phyloP scores from a whole-genome alignment of 2,113 vertebrate genomes.

The Ginglymostoma cirratum region DNA sequence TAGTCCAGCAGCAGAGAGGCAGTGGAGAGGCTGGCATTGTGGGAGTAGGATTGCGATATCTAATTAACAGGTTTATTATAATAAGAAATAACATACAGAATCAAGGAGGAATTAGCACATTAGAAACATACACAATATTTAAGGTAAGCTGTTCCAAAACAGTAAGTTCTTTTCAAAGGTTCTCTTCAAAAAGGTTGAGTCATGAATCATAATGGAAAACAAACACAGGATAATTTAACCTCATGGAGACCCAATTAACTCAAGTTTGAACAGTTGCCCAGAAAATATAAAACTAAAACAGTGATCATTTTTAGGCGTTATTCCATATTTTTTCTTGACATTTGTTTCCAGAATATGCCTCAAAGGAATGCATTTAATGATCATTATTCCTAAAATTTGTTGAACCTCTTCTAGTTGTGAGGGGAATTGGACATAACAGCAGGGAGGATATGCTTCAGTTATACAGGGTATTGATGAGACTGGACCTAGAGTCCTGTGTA shows the following conservation, averaged over 20 bases:
- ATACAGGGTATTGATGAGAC: too few species aligned
- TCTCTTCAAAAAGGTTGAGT: neutral
- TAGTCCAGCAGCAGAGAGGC: neutral
- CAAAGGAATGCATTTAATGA: neutral
- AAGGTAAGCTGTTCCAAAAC: neutral
- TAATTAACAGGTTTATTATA: neutral
- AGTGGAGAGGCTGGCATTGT: too few species aligned
- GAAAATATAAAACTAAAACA: neutral
- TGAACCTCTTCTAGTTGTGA: too few species aligned
- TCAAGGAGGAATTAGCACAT: neutral
- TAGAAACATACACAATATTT: neutral
- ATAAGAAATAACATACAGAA: neutral
- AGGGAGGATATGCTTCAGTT: too few species aligned
- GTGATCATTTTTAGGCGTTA: neutral
- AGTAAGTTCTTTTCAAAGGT: neutral
- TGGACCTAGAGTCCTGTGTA: too few species aligned
- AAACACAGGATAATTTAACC: neutral
- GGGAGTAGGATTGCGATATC: neutral
- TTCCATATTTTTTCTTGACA: neutral
- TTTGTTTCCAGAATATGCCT: neutral
- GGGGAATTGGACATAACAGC: too few species aligned
- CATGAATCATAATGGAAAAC: neutral
- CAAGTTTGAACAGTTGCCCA: neutral
- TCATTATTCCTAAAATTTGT: neutral
- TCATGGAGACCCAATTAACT: neutral